A percentile compares a stretch with the other conserved stretches of the same genome.
Evolutionary conservation across 2,113 vertebrate species (phyloP).

Genomic region (Phyllostomus discolor): DNA sequence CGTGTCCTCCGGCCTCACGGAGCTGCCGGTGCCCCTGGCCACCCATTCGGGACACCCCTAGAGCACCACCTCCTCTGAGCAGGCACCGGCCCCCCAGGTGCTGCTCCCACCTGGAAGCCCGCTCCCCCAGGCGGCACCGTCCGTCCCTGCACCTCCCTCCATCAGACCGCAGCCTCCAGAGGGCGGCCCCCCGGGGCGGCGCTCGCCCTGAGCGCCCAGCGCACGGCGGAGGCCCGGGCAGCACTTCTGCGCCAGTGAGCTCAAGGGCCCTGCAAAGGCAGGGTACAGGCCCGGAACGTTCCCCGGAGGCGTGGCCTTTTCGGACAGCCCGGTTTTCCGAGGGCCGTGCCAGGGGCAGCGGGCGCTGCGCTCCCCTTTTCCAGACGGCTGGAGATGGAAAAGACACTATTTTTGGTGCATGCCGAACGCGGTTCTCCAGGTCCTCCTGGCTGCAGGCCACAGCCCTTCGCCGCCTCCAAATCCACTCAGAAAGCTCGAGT

Average conservation of each 20-base stretch:
- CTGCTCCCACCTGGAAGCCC: background rate
- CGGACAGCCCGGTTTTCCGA: background rate
- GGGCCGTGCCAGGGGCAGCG: background rate
- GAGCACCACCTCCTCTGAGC: background rate
- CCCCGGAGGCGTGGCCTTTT: background rate
- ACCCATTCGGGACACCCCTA: background rate
- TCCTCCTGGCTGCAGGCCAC: background rate
- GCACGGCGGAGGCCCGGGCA: background rate
- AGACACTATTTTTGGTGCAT: background rate
- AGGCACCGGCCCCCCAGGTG: background rate
- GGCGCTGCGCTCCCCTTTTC: background rate
- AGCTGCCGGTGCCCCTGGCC: background rate
- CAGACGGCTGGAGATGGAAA: background rate
- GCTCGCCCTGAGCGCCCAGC: background rate
- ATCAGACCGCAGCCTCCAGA: background rate
- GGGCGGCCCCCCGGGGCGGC: background rate
- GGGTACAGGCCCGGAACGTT: background rate
- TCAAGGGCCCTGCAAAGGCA: background rate
- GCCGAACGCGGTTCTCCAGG: background rate
- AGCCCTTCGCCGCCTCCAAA: background rate
- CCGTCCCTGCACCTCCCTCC: too few relatives aligned
- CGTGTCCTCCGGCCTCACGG: background rate
- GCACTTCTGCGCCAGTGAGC: background rate
- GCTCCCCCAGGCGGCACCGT: fast-evolving
- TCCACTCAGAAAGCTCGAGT: background rate